Evolutionary conservation across 2,888 invertebrate genomes (phyloP).

Genomic region (Aphidius colemani): DNA sequence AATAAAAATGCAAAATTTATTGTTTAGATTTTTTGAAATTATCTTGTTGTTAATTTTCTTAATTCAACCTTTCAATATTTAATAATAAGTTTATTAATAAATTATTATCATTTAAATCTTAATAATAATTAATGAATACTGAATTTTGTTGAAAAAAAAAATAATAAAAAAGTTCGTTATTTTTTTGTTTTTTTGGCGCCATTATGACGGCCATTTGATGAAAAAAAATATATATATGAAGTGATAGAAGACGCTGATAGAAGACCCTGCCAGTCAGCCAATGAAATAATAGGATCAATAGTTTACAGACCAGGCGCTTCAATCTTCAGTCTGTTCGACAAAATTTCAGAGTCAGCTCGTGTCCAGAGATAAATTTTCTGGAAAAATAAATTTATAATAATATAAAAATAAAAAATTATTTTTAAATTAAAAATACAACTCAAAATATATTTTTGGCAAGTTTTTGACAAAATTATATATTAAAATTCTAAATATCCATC

Average conservation of each 20-base stretch:
- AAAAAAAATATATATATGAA: conserved; percentile 54
- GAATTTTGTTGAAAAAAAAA: too few relatives aligned
- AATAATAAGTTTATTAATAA: too few relatives aligned
- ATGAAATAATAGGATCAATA: conserved; percentile 45
- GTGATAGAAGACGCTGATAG: conserved; percentile 61
- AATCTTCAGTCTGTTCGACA: conserved; percentile 53
- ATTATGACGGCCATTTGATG: conserved; percentile 41
- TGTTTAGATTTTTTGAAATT: too few relatives aligned
- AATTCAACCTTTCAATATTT: too few relatives aligned
- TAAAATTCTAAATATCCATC: conserved; percentile 20
- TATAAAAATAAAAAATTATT: background rate
- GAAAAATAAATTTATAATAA: conserved; percentile 7
- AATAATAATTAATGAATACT: too few relatives aligned
- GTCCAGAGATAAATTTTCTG: conserved; percentile 28
- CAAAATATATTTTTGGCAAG: background rate
- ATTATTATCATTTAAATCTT: too few relatives aligned
- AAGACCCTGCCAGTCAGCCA: conserved; percentile 59
- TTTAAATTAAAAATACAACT: conserved; percentile 3
- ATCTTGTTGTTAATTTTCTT: too few relatives aligned
- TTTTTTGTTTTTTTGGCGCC: conserved; percentile 40
- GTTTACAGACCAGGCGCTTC: conserved; percentile 43
- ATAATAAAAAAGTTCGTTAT: too few relatives aligned
- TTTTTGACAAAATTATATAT: conserved; percentile 26
- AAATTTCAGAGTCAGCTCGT: conserved; percentile 50
- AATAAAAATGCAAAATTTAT: too few relatives aligned